Evolutionary conservation across 1,140 invertebrate species (phyloP).

Genomic region (Drosophila bipectinata): DNA sequence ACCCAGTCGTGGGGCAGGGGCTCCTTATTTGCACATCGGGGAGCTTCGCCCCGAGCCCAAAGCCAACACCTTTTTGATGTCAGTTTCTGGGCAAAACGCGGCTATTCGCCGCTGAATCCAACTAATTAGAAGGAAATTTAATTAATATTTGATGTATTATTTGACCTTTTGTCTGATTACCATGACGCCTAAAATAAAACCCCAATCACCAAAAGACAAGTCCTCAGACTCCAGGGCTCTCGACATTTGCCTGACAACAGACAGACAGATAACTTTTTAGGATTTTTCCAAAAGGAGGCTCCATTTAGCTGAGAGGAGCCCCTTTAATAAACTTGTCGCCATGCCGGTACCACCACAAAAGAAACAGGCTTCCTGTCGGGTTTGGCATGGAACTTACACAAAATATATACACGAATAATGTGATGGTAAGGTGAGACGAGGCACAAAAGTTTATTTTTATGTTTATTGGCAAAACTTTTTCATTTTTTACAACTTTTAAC

Average conservation of each 20-base stretch:
- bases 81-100: constrained; percentile 10
- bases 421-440: constrained; percentile 63
- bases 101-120: constrained; percentile 48
- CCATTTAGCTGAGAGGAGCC: constrained; percentile 47
- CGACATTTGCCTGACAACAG: constrained; percentile 41
- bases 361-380: constrained; percentile 15
- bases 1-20: constrained; percentile 8
- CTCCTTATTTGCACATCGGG: constrained; percentile 14
- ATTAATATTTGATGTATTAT: constrained; percentile 73
- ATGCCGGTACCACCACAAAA: constrained; percentile 49
- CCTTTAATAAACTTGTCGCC: constrained; percentile 69
- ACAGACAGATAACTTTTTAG: constrained; percentile 41
- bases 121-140: constrained; percentile 75
- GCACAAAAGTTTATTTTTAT: constrained; percentile 68
- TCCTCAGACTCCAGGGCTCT: constrained; percentile 6
- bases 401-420: constrained; percentile 50
- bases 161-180: constrained; percentile 56
- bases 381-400: constrained; percentile 2
- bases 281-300: constrained; percentile 53
- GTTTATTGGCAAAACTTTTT: constrained; percentile 81
- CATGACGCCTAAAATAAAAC: constrained; percentile 11
- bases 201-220: neutral
- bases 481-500: constrained; percentile 72
- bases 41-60: constrained; percentile 29
- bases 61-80: constrained; percentile 76